A percentile compares a stretch with the other conserved stretches of the same genome.
Evolutionary conservation across 2,113 vertebrate genomes (phyloP).

Genomic region (Mastomys natalensis): DNA sequence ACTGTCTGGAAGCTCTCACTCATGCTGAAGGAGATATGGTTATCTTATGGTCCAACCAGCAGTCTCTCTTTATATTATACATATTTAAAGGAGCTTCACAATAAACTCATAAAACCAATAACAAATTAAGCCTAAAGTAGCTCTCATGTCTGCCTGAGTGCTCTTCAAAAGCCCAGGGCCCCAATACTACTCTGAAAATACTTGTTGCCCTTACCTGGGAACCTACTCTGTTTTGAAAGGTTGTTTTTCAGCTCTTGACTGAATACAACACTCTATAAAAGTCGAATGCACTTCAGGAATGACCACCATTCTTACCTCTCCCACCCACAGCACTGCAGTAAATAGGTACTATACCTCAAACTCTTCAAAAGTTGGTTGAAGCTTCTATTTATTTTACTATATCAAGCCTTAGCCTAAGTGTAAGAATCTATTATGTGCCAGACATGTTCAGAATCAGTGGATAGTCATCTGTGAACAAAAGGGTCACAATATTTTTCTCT

Average conservation of each 20-base stretch:
- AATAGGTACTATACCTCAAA: neutral
- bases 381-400: neutral
- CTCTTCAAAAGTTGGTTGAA: neutral
- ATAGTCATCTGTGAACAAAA: neutral
- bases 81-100: neutral
- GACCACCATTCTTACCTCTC: neutral
- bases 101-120: neutral
- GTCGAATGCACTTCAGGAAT: neutral
- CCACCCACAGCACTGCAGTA: too few species aligned
- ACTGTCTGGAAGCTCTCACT: neutral
- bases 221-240: neutral
- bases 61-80: too few species aligned
- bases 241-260: neutral
- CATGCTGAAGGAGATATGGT: neutral
- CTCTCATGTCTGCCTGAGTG: neutral
- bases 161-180: neutral
- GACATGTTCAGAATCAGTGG: neutral
- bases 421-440: neutral
- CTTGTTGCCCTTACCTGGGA: accelerated
- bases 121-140: accelerated
- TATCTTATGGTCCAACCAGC: neutral
- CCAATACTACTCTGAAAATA: neutral
- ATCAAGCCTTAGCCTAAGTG: neutral
- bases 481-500: neutral
- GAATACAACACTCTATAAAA: neutral